Percentiles rank a stretch among this genome's conserved stretches.
Evolutionary conservation across 2,113 vertebrate genomes (phyloP).

Genomic region (Motacilla alba): DNA sequence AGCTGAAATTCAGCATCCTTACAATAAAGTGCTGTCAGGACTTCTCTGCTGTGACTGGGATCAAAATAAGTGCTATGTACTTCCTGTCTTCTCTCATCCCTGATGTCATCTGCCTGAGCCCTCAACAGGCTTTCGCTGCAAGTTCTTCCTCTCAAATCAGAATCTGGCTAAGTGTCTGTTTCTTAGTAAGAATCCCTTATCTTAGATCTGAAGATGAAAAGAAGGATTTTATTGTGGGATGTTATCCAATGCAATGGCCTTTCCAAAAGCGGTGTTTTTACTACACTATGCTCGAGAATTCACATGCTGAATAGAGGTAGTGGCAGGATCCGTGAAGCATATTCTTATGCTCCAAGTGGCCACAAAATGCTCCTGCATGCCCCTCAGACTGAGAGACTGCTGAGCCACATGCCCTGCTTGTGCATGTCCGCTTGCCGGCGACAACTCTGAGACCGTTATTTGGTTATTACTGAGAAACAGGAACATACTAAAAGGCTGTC

Average conservation of each 20-base stretch:
- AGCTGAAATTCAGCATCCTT: not conserved
- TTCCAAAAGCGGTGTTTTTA: not conserved
- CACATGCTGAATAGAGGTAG: not conserved
- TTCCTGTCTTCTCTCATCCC: not conserved
- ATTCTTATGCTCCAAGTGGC: not conserved
- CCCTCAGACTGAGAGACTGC: rapidly evolving
- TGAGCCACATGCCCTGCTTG: rapidly evolving
- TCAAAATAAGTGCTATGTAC: not conserved
- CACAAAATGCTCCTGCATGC: rapidly evolving
- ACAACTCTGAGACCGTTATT: not conserved
- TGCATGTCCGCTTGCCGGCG: rapidly evolving
- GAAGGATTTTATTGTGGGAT: not conserved
- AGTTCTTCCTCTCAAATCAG: not conserved
- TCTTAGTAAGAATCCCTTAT: not conserved
- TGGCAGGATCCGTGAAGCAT: not conserved
- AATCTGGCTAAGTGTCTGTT: not conserved
- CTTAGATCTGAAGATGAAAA: not conserved
- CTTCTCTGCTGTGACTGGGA: not conserved
- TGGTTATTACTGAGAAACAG: not conserved
- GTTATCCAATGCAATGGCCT: not conserved
- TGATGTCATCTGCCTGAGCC: rapidly evolving
- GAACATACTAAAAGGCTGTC: not conserved
- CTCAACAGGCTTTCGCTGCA: not conserved
- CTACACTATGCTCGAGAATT: rapidly evolving
- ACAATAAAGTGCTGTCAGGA: not conserved